Percentiles rank a stretch among this genome's conserved stretches.
phyloP scores from a whole-genome alignment of 30 jellyfish, hydroid and myxozoan species.

The Rhopilema esculentum region DNA sequence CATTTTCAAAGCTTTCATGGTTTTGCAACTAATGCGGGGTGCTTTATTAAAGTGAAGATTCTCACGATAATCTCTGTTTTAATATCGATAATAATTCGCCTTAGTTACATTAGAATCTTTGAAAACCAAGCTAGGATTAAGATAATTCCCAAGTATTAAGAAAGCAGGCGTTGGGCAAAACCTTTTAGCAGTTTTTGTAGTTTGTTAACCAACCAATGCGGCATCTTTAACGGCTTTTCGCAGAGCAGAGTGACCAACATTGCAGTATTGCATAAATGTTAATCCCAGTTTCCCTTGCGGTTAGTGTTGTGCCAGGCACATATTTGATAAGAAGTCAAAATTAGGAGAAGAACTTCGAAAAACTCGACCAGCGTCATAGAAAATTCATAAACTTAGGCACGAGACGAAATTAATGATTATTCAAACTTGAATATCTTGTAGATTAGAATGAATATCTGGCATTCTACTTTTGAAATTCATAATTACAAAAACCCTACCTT shows the following conservation, averaged over 20 bases:
- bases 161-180: slow-evolving; percentile 13
- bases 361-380: too few relatives aligned
- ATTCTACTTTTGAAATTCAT: too few relatives aligned
- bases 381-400: too few relatives aligned
- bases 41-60: slow-evolving; percentile 3
- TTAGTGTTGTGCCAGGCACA: neutral
- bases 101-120: neutral
- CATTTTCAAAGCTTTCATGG: neutral
- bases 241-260: neutral
- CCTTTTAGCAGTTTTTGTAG: slow-evolving; percentile 11
- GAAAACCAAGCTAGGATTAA: slow-evolving; percentile 21
- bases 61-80: slow-evolving; percentile 6
- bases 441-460: too few relatives aligned
- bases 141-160: slow-evolving; percentile 5
- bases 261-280: neutral
- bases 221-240: neutral
- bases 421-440: too few relatives aligned
- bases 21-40: neutral
- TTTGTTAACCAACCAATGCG: slow-evolving; percentile 17
- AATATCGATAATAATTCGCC: slow-evolving; percentile 10
- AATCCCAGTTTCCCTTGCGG: neutral
- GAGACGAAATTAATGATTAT: too few relatives aligned
- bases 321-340: neutral
- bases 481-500: too few relatives aligned
- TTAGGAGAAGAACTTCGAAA: too few relatives aligned